Percentiles rank a stretch among this genome's conserved stretches.
These are phyloP conservation scores for Pseudococcus longispinus DNA, from an alignment of 2,888 invertebrate species.

Conservation along the genomic window DNA sequence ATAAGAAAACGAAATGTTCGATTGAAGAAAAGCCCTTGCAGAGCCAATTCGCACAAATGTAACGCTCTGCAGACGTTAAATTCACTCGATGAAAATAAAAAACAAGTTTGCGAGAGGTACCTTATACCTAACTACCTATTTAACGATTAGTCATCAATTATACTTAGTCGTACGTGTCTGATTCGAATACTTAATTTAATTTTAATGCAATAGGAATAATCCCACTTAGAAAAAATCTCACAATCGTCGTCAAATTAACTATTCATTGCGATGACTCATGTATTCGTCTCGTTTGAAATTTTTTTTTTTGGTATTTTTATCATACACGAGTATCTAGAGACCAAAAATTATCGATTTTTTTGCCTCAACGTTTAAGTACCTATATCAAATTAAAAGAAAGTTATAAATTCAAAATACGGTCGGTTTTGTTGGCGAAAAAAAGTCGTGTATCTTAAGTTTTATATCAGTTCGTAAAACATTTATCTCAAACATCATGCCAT, in stretches of 20 bases:
- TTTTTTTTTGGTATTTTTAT: too few species aligned
- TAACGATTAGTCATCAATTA: not conserved
- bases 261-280: not conserved
- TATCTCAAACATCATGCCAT: not conserved
- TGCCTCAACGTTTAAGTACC: not conserved
- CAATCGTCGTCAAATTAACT: too few species aligned
- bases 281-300: not conserved
- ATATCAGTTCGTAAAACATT: conserved; percentile 7
- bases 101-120: conserved; percentile 44
- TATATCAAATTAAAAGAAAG: not conserved
- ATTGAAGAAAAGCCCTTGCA: conserved; percentile 58
- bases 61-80: not conserved
- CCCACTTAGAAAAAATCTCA: too few species aligned
- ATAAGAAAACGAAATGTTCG: conserved; percentile 48
- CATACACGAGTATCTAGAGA: not conserved
- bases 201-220: too few species aligned
- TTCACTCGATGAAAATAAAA: not conserved
- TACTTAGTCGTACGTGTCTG: not conserved
- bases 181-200: too few species aligned
- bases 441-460: not conserved
- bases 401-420: not conserved
- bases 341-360: not conserved
- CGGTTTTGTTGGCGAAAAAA: not conserved
- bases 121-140: not conserved
- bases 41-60: conserved; percentile 52